These are phyloP conservation scores for Sebastes fasciatus DNA, from an alignment of 2,113 vertebrate species.

Conservation along the genomic window DNA sequence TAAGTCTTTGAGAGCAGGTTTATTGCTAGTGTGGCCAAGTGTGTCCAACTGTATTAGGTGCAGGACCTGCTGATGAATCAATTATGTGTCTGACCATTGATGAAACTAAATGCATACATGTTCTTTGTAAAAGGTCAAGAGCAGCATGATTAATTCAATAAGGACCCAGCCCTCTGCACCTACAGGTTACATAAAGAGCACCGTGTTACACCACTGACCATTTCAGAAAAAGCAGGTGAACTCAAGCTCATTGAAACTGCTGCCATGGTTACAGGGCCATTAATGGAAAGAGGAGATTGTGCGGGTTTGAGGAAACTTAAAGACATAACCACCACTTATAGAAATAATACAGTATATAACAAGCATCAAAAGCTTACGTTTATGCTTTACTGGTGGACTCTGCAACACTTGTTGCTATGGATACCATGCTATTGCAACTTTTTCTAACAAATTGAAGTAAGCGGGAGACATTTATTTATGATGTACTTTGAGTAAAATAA, in stretches of 20 bases:
- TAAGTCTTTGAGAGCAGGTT: constrained; percentile 63
- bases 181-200: constrained; percentile 51
- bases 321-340: background rate
- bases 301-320: constrained; percentile 11
- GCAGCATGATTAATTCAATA: constrained; percentile 74
- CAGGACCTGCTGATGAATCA: constrained; percentile 76
- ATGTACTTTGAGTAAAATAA: background rate
- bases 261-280: constrained; percentile 3
- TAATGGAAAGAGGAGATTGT: background rate
- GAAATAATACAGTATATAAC: background rate
- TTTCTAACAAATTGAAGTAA: background rate
- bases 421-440: constrained; percentile 8
- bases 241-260: background rate
- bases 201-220: constrained; percentile 17
- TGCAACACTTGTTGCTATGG: constrained; percentile 27
- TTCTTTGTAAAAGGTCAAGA: constrained; percentile 78
- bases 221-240: constrained; percentile 10
- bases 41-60: constrained; percentile 71
- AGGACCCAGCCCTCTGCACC: constrained; percentile 41
- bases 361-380: background rate
- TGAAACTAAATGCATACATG: constrained; percentile 65
- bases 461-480: background rate
- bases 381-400: background rate
- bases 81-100: constrained; percentile 57
- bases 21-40: constrained; percentile 63